These are phyloP conservation scores for Dermatemys mawii DNA, from an alignment of 2,113 vertebrate species.

Conservation along the genomic window DNA sequence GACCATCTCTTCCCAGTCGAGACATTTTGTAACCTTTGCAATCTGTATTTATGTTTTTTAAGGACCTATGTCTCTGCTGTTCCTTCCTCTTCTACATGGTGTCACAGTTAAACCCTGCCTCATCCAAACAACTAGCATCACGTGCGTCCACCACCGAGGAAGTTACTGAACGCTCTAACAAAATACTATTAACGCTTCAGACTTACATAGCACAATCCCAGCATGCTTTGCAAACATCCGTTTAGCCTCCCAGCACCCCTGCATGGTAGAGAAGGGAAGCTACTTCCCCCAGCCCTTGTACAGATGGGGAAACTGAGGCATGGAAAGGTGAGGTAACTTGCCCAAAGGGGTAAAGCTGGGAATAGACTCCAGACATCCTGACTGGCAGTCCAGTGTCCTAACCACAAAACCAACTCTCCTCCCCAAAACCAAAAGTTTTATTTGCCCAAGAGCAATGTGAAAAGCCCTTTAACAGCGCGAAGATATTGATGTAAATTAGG, in stretches of 20 bases:
- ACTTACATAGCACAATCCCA: neutral
- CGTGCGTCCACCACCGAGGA: accelerated
- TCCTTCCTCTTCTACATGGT: neutral
- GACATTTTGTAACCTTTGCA: too few relatives aligned
- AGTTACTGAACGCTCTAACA: neutral
- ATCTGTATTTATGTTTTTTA: neutral
- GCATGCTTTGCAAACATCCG: neutral
- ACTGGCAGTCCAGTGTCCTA: neutral
- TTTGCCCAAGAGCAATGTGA: slow-evolving; percentile 15
- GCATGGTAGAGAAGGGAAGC: neutral
- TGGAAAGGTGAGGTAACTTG: neutral
- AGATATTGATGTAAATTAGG: slow-evolving; percentile 9
- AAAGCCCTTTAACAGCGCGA: neutral
- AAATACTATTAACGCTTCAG: neutral
- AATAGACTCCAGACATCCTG: neutral
- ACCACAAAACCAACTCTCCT: neutral
- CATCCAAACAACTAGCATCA: neutral
- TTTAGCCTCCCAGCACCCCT: accelerated
- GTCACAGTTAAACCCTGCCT: neutral
- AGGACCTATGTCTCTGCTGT: neutral
- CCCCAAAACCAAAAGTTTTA: neutral
- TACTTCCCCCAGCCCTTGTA: neutral
- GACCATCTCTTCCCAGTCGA: too few relatives aligned
- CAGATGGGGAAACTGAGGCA: neutral
- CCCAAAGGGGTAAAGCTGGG: neutral